Percentiles rank a stretch among this genome's conserved stretches.
Conservation (phyloP, 2,113 vertebrate genomes). For the Urocitellus parryii region DNA sequence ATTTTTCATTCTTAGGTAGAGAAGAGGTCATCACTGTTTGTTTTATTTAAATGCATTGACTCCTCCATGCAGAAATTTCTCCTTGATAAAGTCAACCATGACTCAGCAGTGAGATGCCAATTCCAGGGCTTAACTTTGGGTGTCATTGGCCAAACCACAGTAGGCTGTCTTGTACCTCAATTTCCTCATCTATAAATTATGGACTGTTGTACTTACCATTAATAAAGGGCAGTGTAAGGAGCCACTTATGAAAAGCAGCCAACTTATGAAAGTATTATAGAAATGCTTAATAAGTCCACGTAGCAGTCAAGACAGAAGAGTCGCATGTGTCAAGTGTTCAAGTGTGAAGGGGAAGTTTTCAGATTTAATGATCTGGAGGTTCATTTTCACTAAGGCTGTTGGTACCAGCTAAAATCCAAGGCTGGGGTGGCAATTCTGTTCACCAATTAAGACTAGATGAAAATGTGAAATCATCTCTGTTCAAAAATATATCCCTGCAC, state of each 20-base stretch:
- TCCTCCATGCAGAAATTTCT: constrained; percentile 30
- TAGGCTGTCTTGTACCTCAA: constrained; percentile 24
- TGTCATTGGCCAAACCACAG: constrained; percentile 52
- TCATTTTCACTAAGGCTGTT: constrained; percentile 34
- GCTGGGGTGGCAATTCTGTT: not conserved
- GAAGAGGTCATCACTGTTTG: not conserved
- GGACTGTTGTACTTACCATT: constrained; percentile 46
- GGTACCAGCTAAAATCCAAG: constrained; percentile 39
- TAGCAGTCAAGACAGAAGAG: constrained; percentile 68
- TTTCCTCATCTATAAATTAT: constrained; percentile 68
- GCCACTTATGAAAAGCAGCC: constrained; percentile 59
- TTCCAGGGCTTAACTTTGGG: constrained; percentile 43
- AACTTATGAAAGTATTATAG: constrained; percentile 17
- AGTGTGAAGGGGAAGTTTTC: constrained; percentile 40
- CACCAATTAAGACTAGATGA: constrained; percentile 59
- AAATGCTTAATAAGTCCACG: constrained; percentile 69
- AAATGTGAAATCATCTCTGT: not conserved
- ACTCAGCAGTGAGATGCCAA: constrained; percentile 46
- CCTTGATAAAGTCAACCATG: constrained; percentile 21
- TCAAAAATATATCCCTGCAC: not conserved
- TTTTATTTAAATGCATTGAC: constrained; percentile 31
- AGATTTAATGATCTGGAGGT: constrained; percentile 58
- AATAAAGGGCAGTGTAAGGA: constrained; percentile 44
- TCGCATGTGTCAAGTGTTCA: constrained; percentile 24
- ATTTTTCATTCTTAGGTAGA: not conserved